Base-by-base conservation (phyloP, 2,888 invertebrate genomes). In the Dolichomitus sp. region DNA sequence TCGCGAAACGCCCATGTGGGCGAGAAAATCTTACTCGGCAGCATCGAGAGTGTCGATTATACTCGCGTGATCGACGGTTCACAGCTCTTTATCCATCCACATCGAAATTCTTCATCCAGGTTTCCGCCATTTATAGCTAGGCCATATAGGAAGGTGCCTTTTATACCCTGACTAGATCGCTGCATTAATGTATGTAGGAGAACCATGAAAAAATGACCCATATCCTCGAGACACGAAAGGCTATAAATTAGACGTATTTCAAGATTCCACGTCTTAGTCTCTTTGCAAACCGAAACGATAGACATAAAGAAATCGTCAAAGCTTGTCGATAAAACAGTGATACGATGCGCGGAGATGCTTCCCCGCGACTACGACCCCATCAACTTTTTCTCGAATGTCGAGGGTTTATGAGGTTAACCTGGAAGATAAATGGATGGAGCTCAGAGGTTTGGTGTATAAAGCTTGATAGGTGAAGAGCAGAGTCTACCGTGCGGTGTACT, bases 331-430 rank as follows among this genome's bases (percentile, higher is more conserved):
- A 72, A 78, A 72, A 72, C 59, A 72, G 72, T 19, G 37, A 73
- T 48, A 72, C 72, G 52, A 63, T 65, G 57, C 45, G 40, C 40
- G 48, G n/a, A 40, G 57, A 73, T 27, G 33, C 30, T 17, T 48
- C 2, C 7, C 23, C n/a, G 33, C 54, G 30, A 37, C 33, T 65
- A 40, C 45, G 48, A 73, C n/a, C 37, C 68, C 52, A 69, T 77
- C 42, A 77, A 42, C 72, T 66, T 65, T 37, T 66, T 72, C 23
- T 79, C 48, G 72, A 59, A 42, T 72, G 66, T 57, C 59, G 61
- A n/a, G 69, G 54, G 66, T 72, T 79, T 70, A 72, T 73, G 79
- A 78, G 54, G 57, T 72, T 65, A 65, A 45, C 70, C 54, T 23
- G 33, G 19, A 65, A 65, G 78, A 72, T 78, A 72, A 72, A 78